Evolutionary conservation across 1,140 invertebrate genomes (phyloP), one percentile per base, ranked within the genome.

Genomic region (Globodera ellingtonae): DNA sequence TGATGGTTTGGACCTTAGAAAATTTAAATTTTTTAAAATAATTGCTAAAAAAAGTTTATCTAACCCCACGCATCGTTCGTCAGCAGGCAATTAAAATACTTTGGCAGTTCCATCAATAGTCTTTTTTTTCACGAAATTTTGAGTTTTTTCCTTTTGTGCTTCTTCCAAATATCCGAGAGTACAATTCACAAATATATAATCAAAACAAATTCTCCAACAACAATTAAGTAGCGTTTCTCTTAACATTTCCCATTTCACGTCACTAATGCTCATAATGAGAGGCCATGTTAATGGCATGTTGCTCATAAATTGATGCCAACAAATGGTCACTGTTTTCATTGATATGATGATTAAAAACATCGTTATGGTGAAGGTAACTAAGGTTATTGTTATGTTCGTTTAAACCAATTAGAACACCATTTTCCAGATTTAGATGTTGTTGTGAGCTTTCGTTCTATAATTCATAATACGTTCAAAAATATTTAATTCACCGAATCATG

Each of bases 1-100:
- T 81, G 46, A 81, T 81, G 78, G 79, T 72, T 35, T 75, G 79
- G 65, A 81, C 69, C 80, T 81, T 18, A 48, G 50, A 80, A 69
- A 67, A 46, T n/a, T 15, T 9, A 13, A 6, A 75, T 18, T 15
- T 50, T 50, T 6, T 6, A 72, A n/a, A 46, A 9, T 62, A 75
- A 48, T 47, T 75, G 4, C 24, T 24, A 46, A 56, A 75, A 75
- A 75, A 67, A 74, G 48, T 56, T 72, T 6, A 21, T 72, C 59
- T 35, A 35, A 35, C 35, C 35, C 35, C n/a, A 35, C 35, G 35
- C 35, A 35, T 35, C 35, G 35, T 35, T 35, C 35, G 3, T 35
- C 35, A 35, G 35, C 35, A 35, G 35, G 1, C 35, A 35, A 35
- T 35, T 35, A 35, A 35, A 35, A 35, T 35, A 35, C 35, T 35